Base-by-base conservation (phyloP, 2,113 vertebrate species). In the Platichthys flesus region DNA sequence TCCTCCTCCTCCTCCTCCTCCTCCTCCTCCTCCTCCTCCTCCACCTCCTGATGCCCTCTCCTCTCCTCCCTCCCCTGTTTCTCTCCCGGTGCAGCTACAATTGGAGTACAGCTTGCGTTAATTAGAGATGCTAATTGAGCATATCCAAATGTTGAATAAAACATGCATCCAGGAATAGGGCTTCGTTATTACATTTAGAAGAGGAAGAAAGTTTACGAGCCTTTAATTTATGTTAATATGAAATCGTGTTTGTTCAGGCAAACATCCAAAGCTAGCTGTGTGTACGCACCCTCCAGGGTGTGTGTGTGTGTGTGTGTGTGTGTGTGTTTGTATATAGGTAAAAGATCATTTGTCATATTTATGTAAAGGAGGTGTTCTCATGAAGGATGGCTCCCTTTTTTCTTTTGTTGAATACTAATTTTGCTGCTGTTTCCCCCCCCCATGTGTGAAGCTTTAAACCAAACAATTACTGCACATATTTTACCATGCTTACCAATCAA, bases 91-190 rank as follows among this genome's bases (percentile, higher is more conserved):
- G 71, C 61, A 74, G 64, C 82, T 61, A 69, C 78, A 75, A 75
- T 79, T 65, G 74, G 60, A 73, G 67, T 54, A 67, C 68, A 59
- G 68, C 86, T 49, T 69, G 45, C 55, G 74, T 84, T 92, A 86
- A 90, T 92, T 90, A 88, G 67, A 20, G 67, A 69, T 61, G 75
- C 88, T 91, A 91, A 91, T 93, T 91, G 88, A 90, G 88, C 85
- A 87, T 65, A 90, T 85, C 88, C 85, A 69, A 85, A 88, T 79
- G 80, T 75, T 93, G 88, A 91, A 93, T 91, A 86, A 92, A 83
- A 91, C 91, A 91, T 91, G 86, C 69, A 45, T 83, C 45, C 67
- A 76, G 71, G 79, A 87, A 78, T 76, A 83, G 76, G 35, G 75
- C 81, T 37, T 74, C 79, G 83, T 87, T 88, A 89, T 89, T 87